These are phyloP conservation scores for Theonella swinhoei DNA, from an alignment of 37 sponge, comb jelly and placozoan genomes.

Conservation along the genomic window DNA sequence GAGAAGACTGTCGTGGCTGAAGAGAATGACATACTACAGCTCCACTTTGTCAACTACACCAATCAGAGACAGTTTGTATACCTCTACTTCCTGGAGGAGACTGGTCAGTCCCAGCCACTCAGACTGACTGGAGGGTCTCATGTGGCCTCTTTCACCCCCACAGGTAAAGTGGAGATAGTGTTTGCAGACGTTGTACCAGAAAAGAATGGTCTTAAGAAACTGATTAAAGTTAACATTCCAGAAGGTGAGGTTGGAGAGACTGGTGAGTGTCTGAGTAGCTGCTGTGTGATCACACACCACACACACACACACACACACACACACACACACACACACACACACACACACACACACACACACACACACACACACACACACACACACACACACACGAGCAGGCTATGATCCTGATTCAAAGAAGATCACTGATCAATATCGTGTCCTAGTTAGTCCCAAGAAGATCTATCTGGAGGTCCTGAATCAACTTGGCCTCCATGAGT, in stretches of 20 bases:
- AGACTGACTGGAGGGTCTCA: not conserved
- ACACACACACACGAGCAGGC: too few relatives aligned
- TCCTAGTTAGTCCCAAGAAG: conserved; percentile 40
- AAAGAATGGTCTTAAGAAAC: not conserved
- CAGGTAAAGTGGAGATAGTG: conserved; percentile 33
- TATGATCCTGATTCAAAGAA: conserved; percentile 7
- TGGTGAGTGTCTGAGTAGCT: too few relatives aligned
- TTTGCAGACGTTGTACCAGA: not conserved
- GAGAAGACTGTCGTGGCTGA: conserved; percentile 30
- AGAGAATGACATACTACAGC: conserved; percentile 20
- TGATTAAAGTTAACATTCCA: conserved; percentile 16
- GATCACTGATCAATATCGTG: conserved; percentile 39
- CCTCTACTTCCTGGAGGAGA: conserved; percentile 51
- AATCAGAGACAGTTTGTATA: not conserved
- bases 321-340: too few relatives aligned
- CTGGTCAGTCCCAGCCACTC: conserved; percentile 5
- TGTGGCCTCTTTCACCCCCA: not conserved
- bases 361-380: too few relatives aligned
- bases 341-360: too few relatives aligned
- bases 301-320: too few relatives aligned
- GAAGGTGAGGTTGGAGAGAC: conserved; percentile 34
- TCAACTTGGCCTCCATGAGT: conserved; percentile 29
- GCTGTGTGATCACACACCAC: too few relatives aligned
- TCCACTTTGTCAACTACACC: conserved; percentile 29
- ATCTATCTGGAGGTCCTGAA: conserved; percentile 47